phyloP scores from a whole-genome alignment of 1,140 invertebrate genomes.

The Mya arenaria region DNA sequence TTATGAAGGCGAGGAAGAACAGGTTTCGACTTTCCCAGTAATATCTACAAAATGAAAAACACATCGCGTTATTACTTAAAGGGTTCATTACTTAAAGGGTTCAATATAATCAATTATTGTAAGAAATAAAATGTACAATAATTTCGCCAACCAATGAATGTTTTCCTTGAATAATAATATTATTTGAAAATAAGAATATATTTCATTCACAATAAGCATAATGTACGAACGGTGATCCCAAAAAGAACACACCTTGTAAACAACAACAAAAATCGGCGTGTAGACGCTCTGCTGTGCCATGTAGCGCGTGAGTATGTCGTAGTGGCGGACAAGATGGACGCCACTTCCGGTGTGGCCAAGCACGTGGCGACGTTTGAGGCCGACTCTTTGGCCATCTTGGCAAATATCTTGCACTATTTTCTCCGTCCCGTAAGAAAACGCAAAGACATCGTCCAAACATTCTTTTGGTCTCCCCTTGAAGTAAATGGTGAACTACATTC shows the following conservation, averaged over 20 bases:
- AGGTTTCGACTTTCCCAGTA: constrained; percentile 25
- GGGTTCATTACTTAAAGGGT: neutral
- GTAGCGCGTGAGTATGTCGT: constrained; percentile 29
- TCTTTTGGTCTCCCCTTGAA: neutral
- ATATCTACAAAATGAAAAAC: neutral
- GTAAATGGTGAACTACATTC: neutral
- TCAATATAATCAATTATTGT: neutral
- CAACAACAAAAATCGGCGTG: neutral
- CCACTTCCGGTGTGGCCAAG: constrained; percentile 36
- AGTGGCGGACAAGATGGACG: constrained; percentile 28
- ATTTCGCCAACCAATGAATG: neutral
- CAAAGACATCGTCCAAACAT: neutral
- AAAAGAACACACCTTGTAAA: constrained; percentile 15
- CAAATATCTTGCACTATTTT: constrained; percentile 7
- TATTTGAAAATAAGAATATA: neutral
- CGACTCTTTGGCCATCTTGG: constrained; percentile 15
- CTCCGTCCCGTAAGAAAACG: constrained; percentile 19
- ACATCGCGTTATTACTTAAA: neutral
- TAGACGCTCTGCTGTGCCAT: neutral
- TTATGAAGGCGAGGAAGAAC: constrained; percentile 5
- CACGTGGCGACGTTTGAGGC: neutral
- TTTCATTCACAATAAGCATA: neutral
- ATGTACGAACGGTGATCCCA: neutral
- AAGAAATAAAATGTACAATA: neutral
- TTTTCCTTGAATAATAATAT: neutral